Conservation (phyloP, 1,140 invertebrate genomes). For the Goniozus legneri region DNA sequence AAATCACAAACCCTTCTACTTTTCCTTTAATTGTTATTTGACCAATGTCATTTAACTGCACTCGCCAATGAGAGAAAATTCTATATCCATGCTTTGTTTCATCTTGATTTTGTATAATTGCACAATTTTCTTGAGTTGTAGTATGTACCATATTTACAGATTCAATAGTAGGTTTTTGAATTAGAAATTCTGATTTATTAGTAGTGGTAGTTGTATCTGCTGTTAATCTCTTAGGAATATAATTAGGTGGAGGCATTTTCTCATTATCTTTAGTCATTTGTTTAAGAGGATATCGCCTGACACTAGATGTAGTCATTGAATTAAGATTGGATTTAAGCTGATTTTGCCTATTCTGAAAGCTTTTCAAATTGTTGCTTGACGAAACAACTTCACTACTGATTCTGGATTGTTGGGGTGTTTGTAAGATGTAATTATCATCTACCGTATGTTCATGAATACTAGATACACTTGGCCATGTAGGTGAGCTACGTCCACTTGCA, state of each 20-base stretch:
- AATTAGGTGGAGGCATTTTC: constrained; percentile 33
- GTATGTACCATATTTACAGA: not conserved
- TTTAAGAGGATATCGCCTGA: constrained; percentile 14
- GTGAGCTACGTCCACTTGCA: not conserved
- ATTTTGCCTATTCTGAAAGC: constrained; percentile 10
- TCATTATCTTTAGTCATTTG: constrained; percentile 8
- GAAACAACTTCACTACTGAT: constrained; percentile 30
- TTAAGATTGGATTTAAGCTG: not conserved
- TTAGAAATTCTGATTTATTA: not conserved
- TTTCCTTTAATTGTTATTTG: constrained; percentile 39
- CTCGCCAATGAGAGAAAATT: constrained; percentile 34
- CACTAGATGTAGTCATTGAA: constrained; percentile 28
- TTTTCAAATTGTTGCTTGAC: constrained; percentile 30
- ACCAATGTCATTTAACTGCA: constrained; percentile 28
- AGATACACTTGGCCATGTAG: constrained; percentile 23
- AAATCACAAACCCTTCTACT: constrained; percentile 26
- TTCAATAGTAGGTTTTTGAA: not conserved
- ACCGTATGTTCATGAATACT: constrained; percentile 24
- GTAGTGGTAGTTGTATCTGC: not conserved
- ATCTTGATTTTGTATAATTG: not conserved
- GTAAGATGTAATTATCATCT: constrained; percentile 9
- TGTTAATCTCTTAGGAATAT: not conserved
- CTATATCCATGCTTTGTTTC: not conserved
- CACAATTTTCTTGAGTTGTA: not conserved
- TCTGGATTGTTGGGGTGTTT: constrained; percentile 9